Evolutionary conservation across 2,888 invertebrate species (phyloP).

Genomic region (Calameuta filiformis): DNA sequence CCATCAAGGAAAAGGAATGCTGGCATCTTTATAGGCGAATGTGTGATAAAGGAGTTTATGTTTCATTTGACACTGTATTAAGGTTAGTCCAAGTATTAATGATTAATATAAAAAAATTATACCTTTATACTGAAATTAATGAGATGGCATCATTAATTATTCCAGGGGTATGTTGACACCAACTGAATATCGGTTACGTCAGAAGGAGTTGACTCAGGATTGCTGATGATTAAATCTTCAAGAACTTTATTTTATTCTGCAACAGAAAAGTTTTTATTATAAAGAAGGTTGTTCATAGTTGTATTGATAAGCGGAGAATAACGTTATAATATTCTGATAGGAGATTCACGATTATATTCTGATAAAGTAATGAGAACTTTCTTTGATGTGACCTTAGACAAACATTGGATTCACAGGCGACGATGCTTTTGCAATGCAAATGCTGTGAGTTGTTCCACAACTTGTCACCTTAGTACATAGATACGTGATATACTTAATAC

Average conservation of each 20-base stretch:
- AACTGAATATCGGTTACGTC: slow-evolving; percentile 75
- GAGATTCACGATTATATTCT: too few relatives aligned
- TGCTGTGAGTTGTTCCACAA: too few relatives aligned
- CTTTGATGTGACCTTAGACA: too few relatives aligned
- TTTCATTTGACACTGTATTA: slow-evolving; percentile 77
- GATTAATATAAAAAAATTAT: not conserved
- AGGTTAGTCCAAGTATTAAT: slow-evolving; percentile 52
- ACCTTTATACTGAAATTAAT: not conserved
- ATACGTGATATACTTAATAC: not conserved
- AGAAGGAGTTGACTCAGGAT: slow-evolving; percentile 59
- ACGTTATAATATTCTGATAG: too few relatives aligned
- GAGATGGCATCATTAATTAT: slow-evolving; percentile 20
- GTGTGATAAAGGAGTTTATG: slow-evolving; percentile 75
- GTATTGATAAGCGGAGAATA: too few relatives aligned
- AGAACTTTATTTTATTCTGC: too few relatives aligned
- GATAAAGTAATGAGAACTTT: too few relatives aligned
- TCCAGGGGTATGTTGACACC: slow-evolving; percentile 77
- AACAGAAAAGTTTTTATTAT: too few relatives aligned
- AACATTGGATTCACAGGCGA: too few relatives aligned
- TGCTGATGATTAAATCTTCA: slow-evolving; percentile 9
- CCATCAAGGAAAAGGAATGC: slow-evolving; percentile 73
- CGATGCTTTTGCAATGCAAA: too few relatives aligned
- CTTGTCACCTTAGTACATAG: too few relatives aligned
- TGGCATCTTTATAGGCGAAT: slow-evolving; percentile 77
- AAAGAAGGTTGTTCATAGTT: too few relatives aligned